These are phyloP conservation scores for Chironomus striatipennis DNA, from an alignment of 1,140 invertebrate genomes.

Conservation along the genomic window DNA sequence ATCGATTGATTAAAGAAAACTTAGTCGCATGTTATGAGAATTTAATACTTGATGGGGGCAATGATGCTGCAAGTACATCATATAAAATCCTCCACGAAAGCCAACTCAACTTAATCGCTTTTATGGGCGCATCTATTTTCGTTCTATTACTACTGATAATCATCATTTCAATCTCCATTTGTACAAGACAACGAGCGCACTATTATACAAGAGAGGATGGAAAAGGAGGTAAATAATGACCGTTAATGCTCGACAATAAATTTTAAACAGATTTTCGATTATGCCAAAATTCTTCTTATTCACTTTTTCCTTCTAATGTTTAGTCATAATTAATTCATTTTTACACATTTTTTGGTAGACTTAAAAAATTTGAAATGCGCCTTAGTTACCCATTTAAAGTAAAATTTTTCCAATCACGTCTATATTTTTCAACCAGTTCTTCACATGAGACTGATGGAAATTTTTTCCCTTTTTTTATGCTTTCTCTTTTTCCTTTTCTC, in stretches of 20 bases:
- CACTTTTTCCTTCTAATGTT: too few species aligned
- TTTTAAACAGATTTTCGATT: too few species aligned
- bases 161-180: constrained; percentile 16
- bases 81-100: not conserved
- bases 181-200: constrained; percentile 2
- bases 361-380: too few species aligned
- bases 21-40: constrained; percentile 3
- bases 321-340: too few species aligned
- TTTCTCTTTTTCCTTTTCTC: too few species aligned
- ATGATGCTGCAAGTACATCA: constrained; percentile 1
- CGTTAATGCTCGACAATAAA: not conserved
- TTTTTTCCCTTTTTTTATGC: too few species aligned
- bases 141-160: not conserved
- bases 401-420: not conserved
- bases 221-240: constrained; percentile 18
- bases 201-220: constrained; percentile 17
- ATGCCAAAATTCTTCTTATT: too few species aligned
- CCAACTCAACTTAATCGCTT: not conserved
- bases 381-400: too few species aligned
- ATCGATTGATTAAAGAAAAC: constrained; percentile 10
- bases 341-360: too few species aligned
- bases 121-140: not conserved
- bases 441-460: too few species aligned
- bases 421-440: not conserved
- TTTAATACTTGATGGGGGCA: not conserved